Percentiles rank a stretch among this genome's conserved stretches.
Evolutionary conservation across 1,140 invertebrate species (phyloP).

Genomic region (Drosophila miranda): DNA sequence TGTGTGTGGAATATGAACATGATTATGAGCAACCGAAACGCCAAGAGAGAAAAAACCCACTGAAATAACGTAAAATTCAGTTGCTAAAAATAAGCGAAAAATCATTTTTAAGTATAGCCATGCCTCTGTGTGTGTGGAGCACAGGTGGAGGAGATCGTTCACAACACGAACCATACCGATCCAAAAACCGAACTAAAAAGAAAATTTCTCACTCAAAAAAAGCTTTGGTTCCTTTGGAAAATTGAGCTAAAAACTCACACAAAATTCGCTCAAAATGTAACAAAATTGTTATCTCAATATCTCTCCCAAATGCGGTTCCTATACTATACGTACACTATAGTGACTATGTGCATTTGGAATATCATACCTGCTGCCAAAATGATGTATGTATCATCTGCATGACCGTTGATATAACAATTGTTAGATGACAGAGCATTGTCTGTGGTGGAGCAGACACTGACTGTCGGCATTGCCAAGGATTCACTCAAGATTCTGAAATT

Average conservation of each 20-base stretch:
- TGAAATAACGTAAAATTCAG: slow-evolving; percentile 62
- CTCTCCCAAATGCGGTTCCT: not conserved
- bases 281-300: slow-evolving; percentile 29
- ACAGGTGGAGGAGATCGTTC: slow-evolving; percentile 65
- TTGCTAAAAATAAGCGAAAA: slow-evolving; percentile 81
- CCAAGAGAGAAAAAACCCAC: slow-evolving; percentile 34
- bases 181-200: slow-evolving; percentile 12
- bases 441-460: slow-evolving; percentile 49
- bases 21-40: slow-evolving; percentile 58
- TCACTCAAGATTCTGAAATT: slow-evolving; percentile 58
- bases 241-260: slow-evolving; percentile 27
- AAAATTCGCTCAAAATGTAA: slow-evolving; percentile 22
- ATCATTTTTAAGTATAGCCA: slow-evolving; percentile 70
- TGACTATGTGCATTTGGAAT: slow-evolving; percentile 15
- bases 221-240: slow-evolving; percentile 59
- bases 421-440: slow-evolving; percentile 70
- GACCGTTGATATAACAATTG: slow-evolving; percentile 74
- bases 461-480: slow-evolving; percentile 69
- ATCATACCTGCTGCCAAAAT: slow-evolving; percentile 31
- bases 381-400: not conserved
- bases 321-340: not conserved
- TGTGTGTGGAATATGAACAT: slow-evolving; percentile 78
- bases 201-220: slow-evolving; percentile 51
- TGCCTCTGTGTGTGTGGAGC: slow-evolving; percentile 27
- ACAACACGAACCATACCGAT: slow-evolving; percentile 1